phyloP scores from a whole-genome alignment of 2,888 invertebrate species.

The Furcula furcula region DNA sequence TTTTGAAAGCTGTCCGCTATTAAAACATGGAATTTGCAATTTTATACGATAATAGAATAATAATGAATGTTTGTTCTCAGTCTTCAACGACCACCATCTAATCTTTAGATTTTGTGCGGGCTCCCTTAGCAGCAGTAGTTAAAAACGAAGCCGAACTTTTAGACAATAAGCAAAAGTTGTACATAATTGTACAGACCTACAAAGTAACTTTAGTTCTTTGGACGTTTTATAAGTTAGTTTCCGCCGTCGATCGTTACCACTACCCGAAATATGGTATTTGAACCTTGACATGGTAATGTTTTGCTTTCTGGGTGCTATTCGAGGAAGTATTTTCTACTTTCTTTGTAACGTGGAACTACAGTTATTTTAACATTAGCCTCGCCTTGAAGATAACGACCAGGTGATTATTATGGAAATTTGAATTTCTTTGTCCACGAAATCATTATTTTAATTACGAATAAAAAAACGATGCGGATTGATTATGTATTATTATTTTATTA shows the following conservation, averaged over 20 bases:
- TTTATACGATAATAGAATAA: constrained; percentile 19
- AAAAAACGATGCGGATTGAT: too few relatives aligned
- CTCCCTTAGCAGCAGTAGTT: neutral
- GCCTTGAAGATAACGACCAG: neutral
- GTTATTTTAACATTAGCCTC: neutral
- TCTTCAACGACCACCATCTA: constrained; percentile 13
- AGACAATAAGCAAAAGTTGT: constrained; percentile 15
- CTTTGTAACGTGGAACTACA: neutral
- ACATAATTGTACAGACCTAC: neutral
- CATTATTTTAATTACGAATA: too few relatives aligned
- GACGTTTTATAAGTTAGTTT: constrained; percentile 9
- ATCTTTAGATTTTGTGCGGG: constrained; percentile 18
- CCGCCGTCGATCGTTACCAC: constrained; percentile 17
- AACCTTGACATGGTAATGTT: constrained; percentile 23
- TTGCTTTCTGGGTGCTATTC: constrained; percentile 16
- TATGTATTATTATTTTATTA: too few relatives aligned
- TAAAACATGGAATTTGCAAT: constrained; percentile 24
- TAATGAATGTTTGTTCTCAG: constrained; percentile 25
- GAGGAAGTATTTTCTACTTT: constrained; percentile 13
- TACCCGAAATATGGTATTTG: constrained; percentile 8
- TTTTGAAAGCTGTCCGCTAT: constrained; percentile 52
- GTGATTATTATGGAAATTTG: neutral
- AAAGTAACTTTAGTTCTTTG: constrained; percentile 8
- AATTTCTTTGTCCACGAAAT: neutral
- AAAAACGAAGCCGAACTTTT: constrained; percentile 6